phyloP scores from a whole-genome alignment of 1,140 invertebrate species.

The Brachionus koreanus region DNA sequence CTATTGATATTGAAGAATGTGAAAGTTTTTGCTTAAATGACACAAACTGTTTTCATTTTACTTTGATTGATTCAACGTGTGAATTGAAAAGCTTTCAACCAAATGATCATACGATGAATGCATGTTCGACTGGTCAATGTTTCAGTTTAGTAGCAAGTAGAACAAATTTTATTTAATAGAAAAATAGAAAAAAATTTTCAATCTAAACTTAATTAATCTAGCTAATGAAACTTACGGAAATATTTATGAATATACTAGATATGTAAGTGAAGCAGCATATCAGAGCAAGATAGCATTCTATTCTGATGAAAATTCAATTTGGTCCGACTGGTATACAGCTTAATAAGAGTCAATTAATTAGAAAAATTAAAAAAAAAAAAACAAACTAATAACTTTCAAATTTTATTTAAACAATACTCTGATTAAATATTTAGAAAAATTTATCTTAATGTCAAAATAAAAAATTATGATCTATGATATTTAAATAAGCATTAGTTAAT shows the following conservation, averaged over 20 bases:
- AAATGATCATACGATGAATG: neutral
- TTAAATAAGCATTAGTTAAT: too few relatives aligned
- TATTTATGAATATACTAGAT: neutral
- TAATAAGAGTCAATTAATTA: neutral
- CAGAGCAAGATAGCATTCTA: neutral
- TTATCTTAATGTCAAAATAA: too few relatives aligned
- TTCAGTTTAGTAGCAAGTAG: neutral
- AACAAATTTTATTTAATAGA: neutral
- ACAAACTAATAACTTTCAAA: too few relatives aligned
- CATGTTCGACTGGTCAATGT: neutral
- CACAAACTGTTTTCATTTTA: neutral
- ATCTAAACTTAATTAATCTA: neutral
- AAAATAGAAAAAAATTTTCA: neutral
- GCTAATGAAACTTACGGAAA: neutral
- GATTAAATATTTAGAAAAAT: too few relatives aligned
- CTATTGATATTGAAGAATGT: neutral
- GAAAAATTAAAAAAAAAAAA: too few relatives aligned
- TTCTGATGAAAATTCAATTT: neutral
- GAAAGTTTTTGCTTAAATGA: neutral
- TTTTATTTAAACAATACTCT: too few relatives aligned
- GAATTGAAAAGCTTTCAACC: neutral
- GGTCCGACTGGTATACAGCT: neutral
- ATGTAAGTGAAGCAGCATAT: neutral
- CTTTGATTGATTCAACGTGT: neutral
- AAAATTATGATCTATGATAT: too few relatives aligned